A percentile compares a stretch with the other conserved stretches of the same genome.
Conservation (phyloP, 2,888 invertebrate species). For the Pharmacophagus antenor region DNA sequence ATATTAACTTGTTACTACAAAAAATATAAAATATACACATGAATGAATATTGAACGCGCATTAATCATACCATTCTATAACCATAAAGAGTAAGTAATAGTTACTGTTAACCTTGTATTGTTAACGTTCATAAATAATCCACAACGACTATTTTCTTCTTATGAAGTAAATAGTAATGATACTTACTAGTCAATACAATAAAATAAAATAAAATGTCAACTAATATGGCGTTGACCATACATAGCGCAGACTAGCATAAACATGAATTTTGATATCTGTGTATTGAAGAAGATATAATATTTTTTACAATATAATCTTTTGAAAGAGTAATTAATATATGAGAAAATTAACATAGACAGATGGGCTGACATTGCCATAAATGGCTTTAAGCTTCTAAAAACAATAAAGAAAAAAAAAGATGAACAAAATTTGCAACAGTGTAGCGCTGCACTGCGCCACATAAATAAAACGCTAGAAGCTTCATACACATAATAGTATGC, state of each 20-base stretch:
- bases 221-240: slow-evolving; percentile 11
- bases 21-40: too few relatives aligned
- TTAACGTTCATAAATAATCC: slow-evolving; percentile 13
- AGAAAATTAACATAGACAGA: too few relatives aligned
- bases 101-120: slow-evolving; percentile 7
- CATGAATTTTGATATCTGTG: slow-evolving; percentile 7
- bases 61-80: background rate
- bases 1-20: too few relatives aligned
- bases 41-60: background rate
- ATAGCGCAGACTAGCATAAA: slow-evolving; percentile 5
- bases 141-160: slow-evolving; percentile 11
- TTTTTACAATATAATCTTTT: background rate
- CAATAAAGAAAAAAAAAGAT: too few relatives aligned
- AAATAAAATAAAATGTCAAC: too few relatives aligned
- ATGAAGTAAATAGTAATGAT: slow-evolving; percentile 7
- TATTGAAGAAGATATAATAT: background rate
- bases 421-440: too few relatives aligned
- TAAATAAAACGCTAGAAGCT: too few relatives aligned
- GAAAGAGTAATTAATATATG: background rate
- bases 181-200: slow-evolving; percentile 19
- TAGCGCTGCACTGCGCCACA: too few relatives aligned
- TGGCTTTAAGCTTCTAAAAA: too few relatives aligned
- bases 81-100: slow-evolving; percentile 6
- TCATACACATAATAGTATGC: too few relatives aligned
- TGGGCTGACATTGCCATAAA: too few relatives aligned